Evolutionary conservation across 1,140 invertebrate species (phyloP).

Genomic region (Aphaenogaster rudis): DNA sequence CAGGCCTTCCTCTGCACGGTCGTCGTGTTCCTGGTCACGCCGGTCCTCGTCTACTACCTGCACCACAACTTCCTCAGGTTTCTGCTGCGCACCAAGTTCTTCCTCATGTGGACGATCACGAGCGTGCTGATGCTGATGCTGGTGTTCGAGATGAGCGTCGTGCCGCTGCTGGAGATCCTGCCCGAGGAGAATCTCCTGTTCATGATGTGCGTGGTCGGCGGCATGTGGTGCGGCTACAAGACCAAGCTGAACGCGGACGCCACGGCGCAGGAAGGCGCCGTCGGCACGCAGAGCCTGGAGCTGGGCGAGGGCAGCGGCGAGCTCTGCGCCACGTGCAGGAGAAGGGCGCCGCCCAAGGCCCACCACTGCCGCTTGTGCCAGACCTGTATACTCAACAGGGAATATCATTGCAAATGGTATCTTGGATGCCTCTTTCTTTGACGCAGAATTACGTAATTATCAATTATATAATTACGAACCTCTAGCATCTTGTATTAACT

Average conservation of each 20-base stretch:
- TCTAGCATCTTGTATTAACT: background rate
- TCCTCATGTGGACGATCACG: conserved; percentile 90
- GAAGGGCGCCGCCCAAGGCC: conserved; percentile 79
- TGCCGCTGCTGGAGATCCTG: conserved; percentile 90
- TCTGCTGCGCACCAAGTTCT: conserved; percentile 90
- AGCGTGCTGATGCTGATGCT: conserved; percentile 89
- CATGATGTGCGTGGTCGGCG: conserved; percentile 87
- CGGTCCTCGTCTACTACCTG: conserved; percentile 89
- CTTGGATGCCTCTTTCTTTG: background rate
- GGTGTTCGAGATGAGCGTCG: conserved; percentile 90
- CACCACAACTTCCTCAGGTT: conserved; percentile 88
- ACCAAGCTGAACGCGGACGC: conserved; percentile 87
- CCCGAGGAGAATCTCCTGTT: conserved; percentile 90
- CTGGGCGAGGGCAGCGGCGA: conserved; percentile 83
- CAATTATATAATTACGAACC: background rate
- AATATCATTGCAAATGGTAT: conserved; percentile 86
- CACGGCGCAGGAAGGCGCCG: conserved; percentile 75
- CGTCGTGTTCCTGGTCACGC: conserved; percentile 88
- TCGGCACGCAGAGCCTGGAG: conserved; percentile 77
- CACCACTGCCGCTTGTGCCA: conserved; percentile 84
- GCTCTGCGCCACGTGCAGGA: conserved; percentile 82
- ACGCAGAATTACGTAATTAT: background rate
- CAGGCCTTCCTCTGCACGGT: conserved; percentile 88
- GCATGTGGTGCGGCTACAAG: conserved; percentile 88
- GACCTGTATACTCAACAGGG: conserved; percentile 82